Conservation (phyloP, 2,888 invertebrate genomes). For the Drosophila anomalata region DNA sequence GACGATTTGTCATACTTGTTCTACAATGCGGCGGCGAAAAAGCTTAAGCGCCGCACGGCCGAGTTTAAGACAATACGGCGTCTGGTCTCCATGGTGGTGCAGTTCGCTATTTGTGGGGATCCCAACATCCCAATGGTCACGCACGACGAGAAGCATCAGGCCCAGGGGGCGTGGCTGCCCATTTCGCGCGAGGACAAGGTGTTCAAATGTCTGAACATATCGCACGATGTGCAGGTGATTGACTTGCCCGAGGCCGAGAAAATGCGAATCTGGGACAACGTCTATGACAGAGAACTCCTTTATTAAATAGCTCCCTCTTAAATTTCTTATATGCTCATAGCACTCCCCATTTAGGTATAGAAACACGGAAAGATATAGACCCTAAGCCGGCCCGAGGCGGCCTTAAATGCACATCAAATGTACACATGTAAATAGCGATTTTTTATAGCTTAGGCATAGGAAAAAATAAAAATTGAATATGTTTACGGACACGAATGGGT, state of each 20-base stretch:
- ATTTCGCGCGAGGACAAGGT: slow-evolving; percentile 64
- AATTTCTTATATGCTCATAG: slow-evolving; percentile 1
- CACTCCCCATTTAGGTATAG: slow-evolving; percentile 30
- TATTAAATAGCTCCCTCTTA: slow-evolving; percentile 41
- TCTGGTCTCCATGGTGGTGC: slow-evolving; percentile 79
- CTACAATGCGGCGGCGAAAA: slow-evolving; percentile 81
- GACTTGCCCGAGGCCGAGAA: slow-evolving; percentile 82
- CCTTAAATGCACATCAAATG: slow-evolving; percentile 64
- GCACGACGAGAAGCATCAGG: slow-evolving; percentile 47
- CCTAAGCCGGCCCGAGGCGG: slow-evolving; percentile 51
- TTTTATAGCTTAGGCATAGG: slow-evolving; percentile 54
- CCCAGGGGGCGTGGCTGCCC: slow-evolving; percentile 70
- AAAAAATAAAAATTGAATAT: slow-evolving; percentile 25
- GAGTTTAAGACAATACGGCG: slow-evolving; percentile 82
- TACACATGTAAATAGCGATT: slow-evolving; percentile 63
- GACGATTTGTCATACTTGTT: slow-evolving; percentile 84
- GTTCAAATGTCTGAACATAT: slow-evolving; percentile 83
- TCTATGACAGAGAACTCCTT: slow-evolving; percentile 75
- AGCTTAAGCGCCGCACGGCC: slow-evolving; percentile 75
- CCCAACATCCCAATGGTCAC: slow-evolving; percentile 72
- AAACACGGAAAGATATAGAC: slow-evolving; percentile 19
- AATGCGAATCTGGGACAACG: slow-evolving; percentile 81
- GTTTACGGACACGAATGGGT: slow-evolving; percentile 6
- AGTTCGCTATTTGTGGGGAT: slow-evolving; percentile 81
- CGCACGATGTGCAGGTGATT: slow-evolving; percentile 81